Base-by-base conservation (phyloP, 2,888 invertebrate genomes). In the Coelinius sp. region DNA sequence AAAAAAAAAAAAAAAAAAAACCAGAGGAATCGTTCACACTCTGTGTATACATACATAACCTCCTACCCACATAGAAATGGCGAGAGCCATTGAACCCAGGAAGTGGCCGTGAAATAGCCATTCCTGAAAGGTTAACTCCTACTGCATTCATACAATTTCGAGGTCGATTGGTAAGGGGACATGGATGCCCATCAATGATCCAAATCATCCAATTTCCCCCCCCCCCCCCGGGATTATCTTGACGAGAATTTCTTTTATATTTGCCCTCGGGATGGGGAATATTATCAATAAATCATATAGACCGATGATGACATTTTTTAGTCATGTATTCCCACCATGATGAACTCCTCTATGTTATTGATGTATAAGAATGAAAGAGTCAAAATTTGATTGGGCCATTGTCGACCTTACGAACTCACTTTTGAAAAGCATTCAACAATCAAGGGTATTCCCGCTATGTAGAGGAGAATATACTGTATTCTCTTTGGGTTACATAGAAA, bases 351-450 rank as follows among this genome's bases (percentile, higher is more conserved):
- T n/a, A n/a, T 24, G 22, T 22, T 53, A 53, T 38, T 65, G 41
- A 25, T 44, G 35, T n/a, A 62, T 46, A 56, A 67, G 44, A 73
- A 74, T 63, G 75, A 74, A 49, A 49, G 66, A 66, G 86, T 87
- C 86, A 87, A 87, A 86, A 85, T 86, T 86, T 84, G 82, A 87
- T 84, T 82, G 82, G 79, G 81, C n/a, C 82, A 80, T 78, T 77
- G 78, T 79, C 78, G 81, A 71, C 53, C 79, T 80, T 76, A 78
- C 64, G 64, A 76, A 73, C 71, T 70, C n/a, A n/a, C n/a, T 65
- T 63, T 41, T 10, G 41, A 56, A 25, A 49, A 70, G 6, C 73
- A 41, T 73, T 66, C 46, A 49, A 71, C 69, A 69, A 71, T 44
- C 67, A 68, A 56, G 66, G 67, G 65, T 71, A 46, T 64, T 73